Conservation (phyloP, 2,113 vertebrate species). For the Haemorhous mexicanus region DNA sequence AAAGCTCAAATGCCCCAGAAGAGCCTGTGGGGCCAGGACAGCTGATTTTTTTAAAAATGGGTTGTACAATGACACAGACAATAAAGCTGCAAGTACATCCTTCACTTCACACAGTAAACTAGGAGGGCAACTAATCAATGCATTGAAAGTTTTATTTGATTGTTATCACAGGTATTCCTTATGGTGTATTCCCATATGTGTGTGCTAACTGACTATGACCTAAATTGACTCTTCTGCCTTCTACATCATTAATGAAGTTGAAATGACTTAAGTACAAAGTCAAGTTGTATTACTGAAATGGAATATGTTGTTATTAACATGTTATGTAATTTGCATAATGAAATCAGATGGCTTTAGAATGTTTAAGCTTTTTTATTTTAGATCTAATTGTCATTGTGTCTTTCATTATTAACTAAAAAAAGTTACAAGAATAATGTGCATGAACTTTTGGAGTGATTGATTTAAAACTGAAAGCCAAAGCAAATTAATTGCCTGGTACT, state of each 20-base stretch:
- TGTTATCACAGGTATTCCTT: background rate
- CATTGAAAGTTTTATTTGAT: background rate
- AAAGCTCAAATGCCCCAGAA: accelerated
- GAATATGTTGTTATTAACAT: constrained; percentile 15
- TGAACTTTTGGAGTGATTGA: constrained; percentile 37
- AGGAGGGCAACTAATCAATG: background rate
- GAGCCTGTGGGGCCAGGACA: background rate
- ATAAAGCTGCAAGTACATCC: background rate
- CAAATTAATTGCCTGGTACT: background rate
- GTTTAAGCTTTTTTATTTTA: constrained; percentile 21
- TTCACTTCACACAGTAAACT: background rate
- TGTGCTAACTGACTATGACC: background rate
- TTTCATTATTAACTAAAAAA: constrained; percentile 32
- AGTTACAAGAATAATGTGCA: background rate
- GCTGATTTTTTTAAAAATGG: background rate
- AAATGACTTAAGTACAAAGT: constrained; percentile 10
- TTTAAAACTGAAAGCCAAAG: constrained; percentile 27
- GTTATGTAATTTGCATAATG: constrained; percentile 44
- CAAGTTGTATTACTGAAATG: constrained; percentile 7
- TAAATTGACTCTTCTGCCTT: background rate
- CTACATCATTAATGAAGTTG: background rate
- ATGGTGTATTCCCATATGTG: background rate
- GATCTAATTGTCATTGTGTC: constrained; percentile 35
- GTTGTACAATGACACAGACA: background rate
- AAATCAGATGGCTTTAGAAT: constrained; percentile 38